phyloP scores from a whole-genome alignment of 1,140 invertebrate genomes.

The Periplaneta americana region DNA sequence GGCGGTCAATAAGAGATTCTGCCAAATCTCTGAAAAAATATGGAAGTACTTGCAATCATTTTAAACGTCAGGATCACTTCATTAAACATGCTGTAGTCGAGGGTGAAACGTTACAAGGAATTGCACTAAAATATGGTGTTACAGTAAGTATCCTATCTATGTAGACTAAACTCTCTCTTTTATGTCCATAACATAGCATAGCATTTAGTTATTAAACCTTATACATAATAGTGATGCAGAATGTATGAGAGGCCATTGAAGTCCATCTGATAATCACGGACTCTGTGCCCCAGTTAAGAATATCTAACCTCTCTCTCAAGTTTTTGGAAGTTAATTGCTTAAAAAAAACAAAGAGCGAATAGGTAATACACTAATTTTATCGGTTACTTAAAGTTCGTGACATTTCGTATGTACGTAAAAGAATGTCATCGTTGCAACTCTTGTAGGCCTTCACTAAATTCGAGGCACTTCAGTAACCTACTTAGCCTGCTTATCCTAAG shows the following conservation, averaged over 20 bases:
- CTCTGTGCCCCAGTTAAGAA: not conserved
- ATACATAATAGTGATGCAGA: not conserved
- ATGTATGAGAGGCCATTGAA: too few species aligned
- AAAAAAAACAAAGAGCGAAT: too few species aligned
- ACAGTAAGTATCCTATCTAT: slow-evolving; percentile 59
- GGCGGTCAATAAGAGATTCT: slow-evolving; percentile 75
- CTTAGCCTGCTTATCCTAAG: too few species aligned
- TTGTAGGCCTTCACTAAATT: too few species aligned
- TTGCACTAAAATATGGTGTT: slow-evolving; percentile 86
- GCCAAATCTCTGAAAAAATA: slow-evolving; percentile 81
- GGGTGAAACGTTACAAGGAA: slow-evolving; percentile 86
- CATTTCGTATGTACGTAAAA: too few species aligned
- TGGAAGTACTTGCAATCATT: slow-evolving; percentile 73
- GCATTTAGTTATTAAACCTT: not conserved
- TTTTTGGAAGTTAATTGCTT: not conserved
- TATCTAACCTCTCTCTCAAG: not conserved
- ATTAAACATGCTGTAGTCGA: slow-evolving; percentile 73
- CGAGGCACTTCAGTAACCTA: too few species aligned
- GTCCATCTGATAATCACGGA: not conserved
- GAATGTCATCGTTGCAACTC: too few species aligned
- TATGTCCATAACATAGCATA: not conserved
- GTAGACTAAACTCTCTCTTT: not conserved
- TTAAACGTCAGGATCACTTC: slow-evolving; percentile 57
- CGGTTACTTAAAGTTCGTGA: too few species aligned
- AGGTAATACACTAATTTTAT: too few species aligned